Evolutionary conservation across 2,888 invertebrate species (phyloP), one percentile per base, ranked within the genome.

Genomic region (Lithophane semibrunnea): DNA sequence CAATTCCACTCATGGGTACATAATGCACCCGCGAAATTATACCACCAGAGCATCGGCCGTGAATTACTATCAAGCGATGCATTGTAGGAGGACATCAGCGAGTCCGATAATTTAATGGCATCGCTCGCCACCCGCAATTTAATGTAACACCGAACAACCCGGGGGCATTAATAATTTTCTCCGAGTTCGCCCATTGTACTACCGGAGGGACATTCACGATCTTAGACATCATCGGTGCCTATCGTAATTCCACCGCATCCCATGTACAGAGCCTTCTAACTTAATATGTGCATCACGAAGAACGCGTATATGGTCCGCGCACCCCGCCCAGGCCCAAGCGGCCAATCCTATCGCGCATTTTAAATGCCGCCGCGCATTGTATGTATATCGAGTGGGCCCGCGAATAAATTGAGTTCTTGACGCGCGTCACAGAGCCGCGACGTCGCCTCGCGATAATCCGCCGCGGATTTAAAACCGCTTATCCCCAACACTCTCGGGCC

Each of bases 261-360:
- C 96, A 95, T 96, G 95, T 95, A 95, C 91, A 96, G 95, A 92
- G 92, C 91, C 94, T 85, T 87, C 94, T 91, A 95, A 95, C 96
- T 96, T 96, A 96, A 96, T 96, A 96, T 96, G 96, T 96, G 96
- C 96, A 95, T 96, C 96, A 96, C 96, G 96, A 96, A 93, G 88
- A 89, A 83, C 92, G 94, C 96, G 92, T 96, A 96, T 96, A 96
- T 95, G 96, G 96, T 79, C 90, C 89, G 90, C 88, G 89, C 90
- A 88, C 89, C 93, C 94, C 94, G 95, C 95, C 95, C 96, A 92
- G 91, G 89, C 83, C 84, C 91, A 91, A 88, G 90, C 92, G 93
- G 92, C 96, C 96, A 96, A 96, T 96, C 95, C 96, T 95, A 94
- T 94, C 94, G 92, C 93, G 93, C 93, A 95, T 96, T 95, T 90